A percentile compares a stretch with the other conserved stretches of the same genome.
Conservation (phyloP, 1,140 invertebrate species). For the Brachionus rotundiformis region DNA sequence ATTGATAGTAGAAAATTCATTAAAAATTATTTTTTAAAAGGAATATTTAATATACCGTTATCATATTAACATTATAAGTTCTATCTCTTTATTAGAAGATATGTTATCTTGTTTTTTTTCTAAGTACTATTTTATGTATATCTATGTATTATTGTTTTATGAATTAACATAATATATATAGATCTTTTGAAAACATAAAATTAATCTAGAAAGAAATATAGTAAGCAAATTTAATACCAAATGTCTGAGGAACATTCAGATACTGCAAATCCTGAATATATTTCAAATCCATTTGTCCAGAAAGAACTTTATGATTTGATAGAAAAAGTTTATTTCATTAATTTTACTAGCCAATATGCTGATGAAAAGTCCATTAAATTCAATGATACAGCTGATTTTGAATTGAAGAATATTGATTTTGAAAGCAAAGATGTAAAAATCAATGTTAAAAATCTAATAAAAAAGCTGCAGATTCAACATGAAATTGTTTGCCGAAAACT, state of each 20-base stretch:
- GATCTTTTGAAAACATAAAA: neutral
- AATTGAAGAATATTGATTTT: neutral
- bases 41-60: too few species aligned
- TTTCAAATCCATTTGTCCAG: constrained; percentile 37
- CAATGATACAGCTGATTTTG: constrained; percentile 23
- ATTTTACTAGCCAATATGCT: neutral
- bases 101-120: too few species aligned
- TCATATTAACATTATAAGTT: too few species aligned
- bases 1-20: too few species aligned
- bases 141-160: too few species aligned
- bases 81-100: too few species aligned
- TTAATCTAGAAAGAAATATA: neutral
- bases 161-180: neutral
- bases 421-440: neutral
- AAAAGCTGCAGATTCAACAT: neutral
- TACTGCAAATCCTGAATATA: neutral
- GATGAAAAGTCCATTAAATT: neutral
- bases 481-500: constrained; percentile 9
- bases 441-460: neutral
- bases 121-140: too few species aligned
- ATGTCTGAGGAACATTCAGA: neutral
- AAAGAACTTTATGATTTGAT: constrained; percentile 43
- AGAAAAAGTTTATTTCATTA: constrained; percentile 21
- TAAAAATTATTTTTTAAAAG: too few species aligned
- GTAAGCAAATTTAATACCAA: neutral